Evolutionary conservation across 1,140 invertebrate species (phyloP).

Genomic region (Procambarus virginalis): DNA sequence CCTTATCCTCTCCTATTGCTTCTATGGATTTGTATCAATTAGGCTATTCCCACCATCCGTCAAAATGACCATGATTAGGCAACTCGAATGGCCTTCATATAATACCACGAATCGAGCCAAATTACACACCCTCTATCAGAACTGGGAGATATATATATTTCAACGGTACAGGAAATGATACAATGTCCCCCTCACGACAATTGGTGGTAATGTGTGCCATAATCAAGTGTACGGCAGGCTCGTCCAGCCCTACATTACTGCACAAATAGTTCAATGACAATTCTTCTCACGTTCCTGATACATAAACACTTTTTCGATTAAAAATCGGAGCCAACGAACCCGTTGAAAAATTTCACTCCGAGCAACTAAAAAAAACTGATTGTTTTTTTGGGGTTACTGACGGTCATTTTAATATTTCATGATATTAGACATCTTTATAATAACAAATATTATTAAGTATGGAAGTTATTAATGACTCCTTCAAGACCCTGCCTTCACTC

Average conservation of each 20-base stretch:
- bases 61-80: conserved; percentile 39
- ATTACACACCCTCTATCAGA: conserved; percentile 14
- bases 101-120: conserved; percentile 31
- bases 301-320: neutral
- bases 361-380: neutral
- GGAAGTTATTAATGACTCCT: no score
- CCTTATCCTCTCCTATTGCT: neutral
- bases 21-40: conserved; percentile 14
- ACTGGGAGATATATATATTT: conserved; percentile 48
- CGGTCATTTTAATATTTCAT: no score
- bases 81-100: conserved; percentile 21
- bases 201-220: conserved; percentile 1
- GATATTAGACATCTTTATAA: no score
- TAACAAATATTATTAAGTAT: no score
- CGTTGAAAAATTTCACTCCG: neutral
- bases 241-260: conserved; percentile 36
- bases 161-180: conserved; percentile 36
- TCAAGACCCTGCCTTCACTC: no score
- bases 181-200: conserved; percentile 27
- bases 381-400: no score
- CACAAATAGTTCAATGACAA: conserved; percentile 37
- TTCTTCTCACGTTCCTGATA: conserved; percentile 32
- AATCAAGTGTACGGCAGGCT: neutral
- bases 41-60: neutral
- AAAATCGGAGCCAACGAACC: neutral